Evolutionary conservation across 2,888 invertebrate species (phyloP).

Genomic region (Torymus tubicola): DNA sequence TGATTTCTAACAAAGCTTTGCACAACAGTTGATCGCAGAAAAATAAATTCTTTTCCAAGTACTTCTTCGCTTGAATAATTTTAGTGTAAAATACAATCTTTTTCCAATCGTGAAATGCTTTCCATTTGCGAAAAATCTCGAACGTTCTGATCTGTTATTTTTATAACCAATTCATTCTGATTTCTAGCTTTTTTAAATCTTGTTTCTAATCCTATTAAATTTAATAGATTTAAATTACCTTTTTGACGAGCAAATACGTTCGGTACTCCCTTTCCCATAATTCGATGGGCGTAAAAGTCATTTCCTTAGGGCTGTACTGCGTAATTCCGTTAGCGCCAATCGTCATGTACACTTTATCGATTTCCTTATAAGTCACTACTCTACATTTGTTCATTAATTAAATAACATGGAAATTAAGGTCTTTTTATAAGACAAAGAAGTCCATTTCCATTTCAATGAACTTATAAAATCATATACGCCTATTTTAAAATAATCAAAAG

Average conservation of each 20-base stretch:
- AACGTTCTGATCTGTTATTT: constrained; percentile 81
- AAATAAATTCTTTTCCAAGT: constrained; percentile 84
- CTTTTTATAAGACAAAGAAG: neutral
- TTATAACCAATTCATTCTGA: neutral
- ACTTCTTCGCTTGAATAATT: constrained; percentile 79
- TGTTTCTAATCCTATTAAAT: neutral
- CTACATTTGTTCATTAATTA: constrained; percentile 76
- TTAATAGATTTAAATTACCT: constrained; percentile 76
- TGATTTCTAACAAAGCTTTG: constrained; percentile 84
- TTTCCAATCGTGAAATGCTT: constrained; percentile 89
- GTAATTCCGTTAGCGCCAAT: constrained; percentile 90
- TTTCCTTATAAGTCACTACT: constrained; percentile 84
- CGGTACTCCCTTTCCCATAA: constrained; percentile 90
- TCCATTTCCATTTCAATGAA: too few relatives aligned
- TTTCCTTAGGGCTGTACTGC: constrained; percentile 84
- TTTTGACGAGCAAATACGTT: constrained; percentile 86
- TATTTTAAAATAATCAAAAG: neutral
- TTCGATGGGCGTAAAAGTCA: constrained; percentile 86
- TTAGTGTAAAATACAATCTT: constrained; percentile 85
- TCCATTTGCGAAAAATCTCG: constrained; percentile 84
- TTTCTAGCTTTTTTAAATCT: neutral
- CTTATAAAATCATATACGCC: constrained; percentile 11
- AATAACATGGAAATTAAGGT: neutral
- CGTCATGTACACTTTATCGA: constrained; percentile 86
- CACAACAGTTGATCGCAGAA: constrained; percentile 85